Conservation (phyloP, 2,797 vertebrate genomes). For the Neostethus bicornis region DNA sequence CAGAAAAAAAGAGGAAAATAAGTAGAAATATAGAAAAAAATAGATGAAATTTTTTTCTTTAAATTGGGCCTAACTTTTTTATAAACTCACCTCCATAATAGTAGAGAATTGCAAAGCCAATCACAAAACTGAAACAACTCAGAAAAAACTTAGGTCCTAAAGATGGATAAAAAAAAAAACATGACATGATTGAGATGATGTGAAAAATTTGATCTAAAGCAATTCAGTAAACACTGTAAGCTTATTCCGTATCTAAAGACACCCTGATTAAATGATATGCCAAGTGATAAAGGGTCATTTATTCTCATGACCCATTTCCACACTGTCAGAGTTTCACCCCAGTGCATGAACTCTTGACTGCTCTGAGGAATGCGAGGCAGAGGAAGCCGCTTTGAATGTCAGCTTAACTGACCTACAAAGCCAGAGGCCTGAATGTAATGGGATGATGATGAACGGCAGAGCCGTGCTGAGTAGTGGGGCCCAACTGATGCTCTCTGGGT, state of each 20-base stretch:
- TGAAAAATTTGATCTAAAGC: no score
- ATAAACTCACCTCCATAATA: constrained; percentile 68
- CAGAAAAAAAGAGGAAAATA: constrained; percentile 19
- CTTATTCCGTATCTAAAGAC: constrained; percentile 14
- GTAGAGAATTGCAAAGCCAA: constrained; percentile 66
- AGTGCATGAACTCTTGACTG: constrained; percentile 38
- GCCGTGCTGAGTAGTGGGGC: constrained; percentile 30
- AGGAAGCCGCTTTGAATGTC: constrained; percentile 57
- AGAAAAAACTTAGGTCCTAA: constrained; percentile 71
- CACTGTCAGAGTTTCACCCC: constrained; percentile 56
- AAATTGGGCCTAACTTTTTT: not conserved
- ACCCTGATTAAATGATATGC: not conserved
- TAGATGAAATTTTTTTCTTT: constrained; percentile 6
- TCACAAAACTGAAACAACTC: constrained; percentile 67
- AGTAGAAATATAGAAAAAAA: not conserved
- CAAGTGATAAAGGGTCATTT: constrained; percentile 11
- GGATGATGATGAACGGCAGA: constrained; percentile 57
- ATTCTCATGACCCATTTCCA: constrained; percentile 48
- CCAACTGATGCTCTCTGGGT: constrained; percentile 41
- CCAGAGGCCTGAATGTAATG: constrained; percentile 52
- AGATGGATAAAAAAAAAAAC: constrained; percentile 6
- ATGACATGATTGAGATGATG: not conserved
- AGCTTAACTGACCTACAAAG: constrained; percentile 63
- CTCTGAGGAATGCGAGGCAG: constrained; percentile 60
- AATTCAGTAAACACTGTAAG: constrained; percentile 1